These are phyloP conservation scores for Monopis laevigella DNA, from an alignment of 2,888 invertebrate genomes.

Conservation along the genomic window DNA sequence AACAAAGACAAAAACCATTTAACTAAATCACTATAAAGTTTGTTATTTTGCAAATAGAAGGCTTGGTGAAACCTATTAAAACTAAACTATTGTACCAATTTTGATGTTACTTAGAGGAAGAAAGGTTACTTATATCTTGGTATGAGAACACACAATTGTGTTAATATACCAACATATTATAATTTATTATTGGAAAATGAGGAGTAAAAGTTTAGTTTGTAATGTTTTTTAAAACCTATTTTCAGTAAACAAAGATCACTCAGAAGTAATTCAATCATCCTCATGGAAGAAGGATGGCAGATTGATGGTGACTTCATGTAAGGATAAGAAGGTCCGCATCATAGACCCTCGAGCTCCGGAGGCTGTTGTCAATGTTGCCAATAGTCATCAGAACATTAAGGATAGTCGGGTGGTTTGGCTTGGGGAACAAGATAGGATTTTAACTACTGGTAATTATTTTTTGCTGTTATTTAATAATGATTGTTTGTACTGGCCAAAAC, in stretches of 20 bases:
- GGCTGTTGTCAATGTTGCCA: conserved; percentile 69
- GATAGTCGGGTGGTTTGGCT: conserved; percentile 93
- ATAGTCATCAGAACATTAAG: conserved; percentile 90
- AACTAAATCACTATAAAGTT: too few species aligned
- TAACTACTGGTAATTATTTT: conserved; percentile 75
- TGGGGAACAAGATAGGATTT: conserved; percentile 81
- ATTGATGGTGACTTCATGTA: conserved; percentile 84
- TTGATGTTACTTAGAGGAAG: too few species aligned
- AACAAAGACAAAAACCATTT: too few species aligned
- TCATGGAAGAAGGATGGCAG: conserved; percentile 92
- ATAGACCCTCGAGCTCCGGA: conserved; percentile 78
- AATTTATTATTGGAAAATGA: too few species aligned
- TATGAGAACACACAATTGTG: too few species aligned
- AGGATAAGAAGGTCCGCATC: conserved; percentile 89
- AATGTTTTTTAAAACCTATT: too few species aligned
- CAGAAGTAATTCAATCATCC: conserved; percentile 88
- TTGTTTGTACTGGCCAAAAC: background rate
- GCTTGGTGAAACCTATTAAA: too few species aligned
- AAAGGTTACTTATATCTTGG: too few species aligned
- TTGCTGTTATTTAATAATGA: background rate
- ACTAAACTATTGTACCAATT: too few species aligned
- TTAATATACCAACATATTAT: too few species aligned
- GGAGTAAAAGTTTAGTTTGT: too few species aligned
- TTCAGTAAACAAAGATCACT: conserved; percentile 74
- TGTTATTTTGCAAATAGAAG: too few species aligned